Conservation (phyloP, 2,888 invertebrate genomes). For the Amphipyra tragopoginis region DNA sequence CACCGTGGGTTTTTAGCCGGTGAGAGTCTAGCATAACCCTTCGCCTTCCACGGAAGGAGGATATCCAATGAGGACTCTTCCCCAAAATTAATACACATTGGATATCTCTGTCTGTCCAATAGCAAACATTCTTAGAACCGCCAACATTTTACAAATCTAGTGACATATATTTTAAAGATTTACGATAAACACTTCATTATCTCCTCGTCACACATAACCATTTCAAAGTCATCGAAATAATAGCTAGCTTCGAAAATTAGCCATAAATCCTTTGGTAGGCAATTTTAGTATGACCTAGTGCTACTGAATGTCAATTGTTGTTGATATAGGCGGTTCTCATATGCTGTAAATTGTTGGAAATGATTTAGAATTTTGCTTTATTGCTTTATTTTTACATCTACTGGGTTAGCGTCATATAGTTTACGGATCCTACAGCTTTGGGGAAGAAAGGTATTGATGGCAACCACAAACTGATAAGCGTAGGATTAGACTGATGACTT, state of each 20-base stretch:
- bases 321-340: neutral
- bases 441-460: too few relatives aligned
- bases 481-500: too few relatives aligned
- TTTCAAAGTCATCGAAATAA: slow-evolving; percentile 26
- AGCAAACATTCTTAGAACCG: too few relatives aligned
- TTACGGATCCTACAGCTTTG: neutral
- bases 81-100: too few relatives aligned
- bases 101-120: too few relatives aligned
- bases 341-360: neutral
- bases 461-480: too few relatives aligned
- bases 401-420: neutral
- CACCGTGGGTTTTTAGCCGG: too few relatives aligned
- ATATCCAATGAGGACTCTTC: too few relatives aligned
- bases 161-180: slow-evolving; percentile 2
- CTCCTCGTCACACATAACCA: neutral
- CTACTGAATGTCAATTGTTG: slow-evolving; percentile 2
- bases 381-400: neutral
- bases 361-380: neutral
- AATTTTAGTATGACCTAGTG: slow-evolving; percentile 5
- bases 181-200: slow-evolving; percentile 12
- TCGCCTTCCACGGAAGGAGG: too few relatives aligned
- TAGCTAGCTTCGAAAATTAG: slow-evolving; percentile 23
- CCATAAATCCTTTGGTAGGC: slow-evolving; percentile 16
- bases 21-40: too few relatives aligned
- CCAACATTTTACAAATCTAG: too few relatives aligned